Conservation (phyloP, 2,888 invertebrate species). For the Nemoura dubitans region DNA sequence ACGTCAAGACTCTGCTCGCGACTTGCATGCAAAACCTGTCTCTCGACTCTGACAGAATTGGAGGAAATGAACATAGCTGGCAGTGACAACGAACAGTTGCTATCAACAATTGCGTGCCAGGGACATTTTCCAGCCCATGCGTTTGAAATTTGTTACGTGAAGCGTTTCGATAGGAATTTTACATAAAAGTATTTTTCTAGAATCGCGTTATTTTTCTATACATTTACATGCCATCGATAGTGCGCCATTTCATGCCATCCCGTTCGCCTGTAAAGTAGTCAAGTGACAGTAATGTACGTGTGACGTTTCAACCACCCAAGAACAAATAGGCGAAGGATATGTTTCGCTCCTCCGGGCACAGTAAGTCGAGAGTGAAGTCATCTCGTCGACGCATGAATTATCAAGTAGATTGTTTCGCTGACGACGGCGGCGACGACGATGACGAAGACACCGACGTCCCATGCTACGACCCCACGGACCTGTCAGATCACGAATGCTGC, state of each 20-base stretch:
- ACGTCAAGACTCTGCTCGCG: too few relatives aligned
- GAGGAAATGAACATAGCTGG: neutral
- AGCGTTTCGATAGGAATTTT: neutral
- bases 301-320: neutral
- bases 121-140: neutral
- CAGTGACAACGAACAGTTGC: neutral
- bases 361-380: neutral
- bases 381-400: neutral
- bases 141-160: neutral
- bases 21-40: neutral
- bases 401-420: neutral
- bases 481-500: neutral
- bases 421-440: neutral
- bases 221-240: neutral
- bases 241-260: neutral
- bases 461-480: neutral
- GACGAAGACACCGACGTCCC: neutral
- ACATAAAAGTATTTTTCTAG: neutral
- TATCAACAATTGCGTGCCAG: neutral
- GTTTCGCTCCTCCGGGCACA: neutral
- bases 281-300: neutral
- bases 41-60: neutral
- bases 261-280: neutral
- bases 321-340: neutral
- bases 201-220: neutral